A percentile compares a stretch with the other conserved stretches of the same genome.
These are phyloP conservation scores for Eclectus roratus DNA, from an alignment of 2,113 vertebrate species.

Conservation along the genomic window DNA sequence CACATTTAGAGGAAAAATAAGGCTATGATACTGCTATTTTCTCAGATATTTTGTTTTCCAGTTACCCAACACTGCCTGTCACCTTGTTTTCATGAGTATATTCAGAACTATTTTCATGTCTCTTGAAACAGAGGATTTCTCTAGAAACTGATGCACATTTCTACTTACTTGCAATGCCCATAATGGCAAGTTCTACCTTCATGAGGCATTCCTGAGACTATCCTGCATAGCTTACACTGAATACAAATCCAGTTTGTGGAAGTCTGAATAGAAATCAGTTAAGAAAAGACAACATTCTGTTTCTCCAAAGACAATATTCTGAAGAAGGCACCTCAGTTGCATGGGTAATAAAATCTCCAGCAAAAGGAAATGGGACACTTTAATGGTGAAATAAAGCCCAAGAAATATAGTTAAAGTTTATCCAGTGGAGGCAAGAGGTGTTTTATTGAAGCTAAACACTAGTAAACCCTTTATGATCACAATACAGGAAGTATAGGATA, in stretches of 20 bases:
- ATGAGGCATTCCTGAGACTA: neutral
- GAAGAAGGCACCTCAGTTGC: neutral
- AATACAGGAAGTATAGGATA: neutral
- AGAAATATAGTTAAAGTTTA: neutral
- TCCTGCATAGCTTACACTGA: neutral
- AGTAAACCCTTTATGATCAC: neutral
- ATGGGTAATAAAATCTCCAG: neutral
- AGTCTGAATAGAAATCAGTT: neutral
- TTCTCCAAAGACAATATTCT: neutral
- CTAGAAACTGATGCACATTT: neutral
- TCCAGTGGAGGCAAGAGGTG: neutral
- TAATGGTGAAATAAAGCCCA: neutral
- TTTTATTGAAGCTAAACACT: neutral
- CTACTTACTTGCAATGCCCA: neutral
- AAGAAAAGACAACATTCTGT: neutral
- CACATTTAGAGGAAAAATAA: neutral
- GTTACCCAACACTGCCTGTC: neutral
- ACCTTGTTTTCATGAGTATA: neutral
- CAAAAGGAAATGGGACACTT: neutral
- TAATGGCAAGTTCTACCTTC: neutral
- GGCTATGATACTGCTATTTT: neutral
- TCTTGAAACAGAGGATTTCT: neutral
- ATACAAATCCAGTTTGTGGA: neutral
- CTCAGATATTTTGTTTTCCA: neutral
- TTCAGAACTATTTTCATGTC: neutral